Evolutionary conservation across 2,113 vertebrate species (phyloP), one percentile per base, ranked within the genome.

Genomic region (Odocoileus hemionus): DNA sequence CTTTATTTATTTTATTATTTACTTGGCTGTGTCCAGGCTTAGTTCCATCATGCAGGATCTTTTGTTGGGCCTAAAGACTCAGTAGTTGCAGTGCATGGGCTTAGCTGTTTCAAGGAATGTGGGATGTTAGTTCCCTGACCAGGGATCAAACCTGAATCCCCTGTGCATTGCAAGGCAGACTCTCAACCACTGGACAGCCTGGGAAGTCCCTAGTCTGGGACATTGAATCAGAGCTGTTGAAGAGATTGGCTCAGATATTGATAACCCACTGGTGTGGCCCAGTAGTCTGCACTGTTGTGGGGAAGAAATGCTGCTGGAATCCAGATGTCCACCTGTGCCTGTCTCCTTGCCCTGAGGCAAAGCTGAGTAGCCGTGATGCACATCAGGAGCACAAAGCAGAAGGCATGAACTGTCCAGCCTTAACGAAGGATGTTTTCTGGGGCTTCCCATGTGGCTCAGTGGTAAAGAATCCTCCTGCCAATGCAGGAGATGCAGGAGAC

Each of bases 321-420:
- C 58, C 15, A 5, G 50, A 4, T 3, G 7, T 2, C 14, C n/a
- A 1, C 0, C 4, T 1, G 0, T 0, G 10, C 30, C 19, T 3
- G 23, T 13, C 8, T 52, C 28, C 45, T 3, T 0, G 26, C 11
- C 0, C 0, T 5, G 2, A 0, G 10, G 84, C 26, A 17, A 16
- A 14, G 43, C 8, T 3, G 23, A 0, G 39, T 0, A 28, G 57
- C 1, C 0, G 1, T 14, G 7, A 12, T 1, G 16, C 33, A 10
- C 13, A 7, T 0, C 0, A 0, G 39, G 25, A 2, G 23, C 43
- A 12, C 19, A 3, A 1, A 3, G 36, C 45, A 28, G 78, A 61
- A 23, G 36, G 10, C 15, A 5, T 3, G 0, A 1, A 0, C 23
- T 0, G 2, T 1, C 45, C 3, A 19, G 79, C 5, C 85, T 13